Evolutionary conservation across 1,140 invertebrate species (phyloP), one percentile per base, ranked within the genome.

Genomic region (Anastrepha ludens): DNA sequence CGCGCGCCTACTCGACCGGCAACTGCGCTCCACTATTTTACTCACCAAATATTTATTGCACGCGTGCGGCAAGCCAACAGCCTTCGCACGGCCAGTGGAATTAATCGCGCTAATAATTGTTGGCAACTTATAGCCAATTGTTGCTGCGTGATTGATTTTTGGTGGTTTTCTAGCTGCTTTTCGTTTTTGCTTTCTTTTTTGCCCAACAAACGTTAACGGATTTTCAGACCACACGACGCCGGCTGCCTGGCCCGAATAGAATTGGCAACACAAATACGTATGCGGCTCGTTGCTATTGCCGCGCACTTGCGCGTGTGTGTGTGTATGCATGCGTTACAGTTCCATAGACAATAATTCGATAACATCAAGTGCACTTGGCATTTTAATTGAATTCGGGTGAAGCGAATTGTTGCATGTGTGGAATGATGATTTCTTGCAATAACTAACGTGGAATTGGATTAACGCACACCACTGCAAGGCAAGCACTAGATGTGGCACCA

Each of bases 81-180:
- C 6, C 47, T 8, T 11, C n/a, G 74, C 47, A 20, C 39, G 67
- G 67, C 3, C 39, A 17, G 41, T 17, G 11, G 67, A 11, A 47
- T 47, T 55, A 47, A 81, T 55, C 47, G 47, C 9, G 47, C 17
- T n/a, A 55, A 81, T 81, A 81, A 55, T 55, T 55, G n/a, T 81
- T 81, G 20, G 17, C 74, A 81, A 81, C 74, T 81, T 81, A 81
- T 81, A 58, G n/a, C 47, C 74, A 81, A 81, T 81, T 81, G 74
- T 55, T 81, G 44, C 74, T 20, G 8, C 47, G 74, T 55, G 74
- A 74, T 74, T 74, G 70, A 74, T 74, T 74, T 50, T 39, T 41
- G 44, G 13, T 50, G 39, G 39, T 3, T 41, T 70, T 70, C 13
- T 29, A 29, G 29, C 29, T 29, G 29, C 11, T 55, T 55, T 2